Conservation (phyloP, 2,797 vertebrate genomes). For the Enteromius afrohamiltoni region DNA sequence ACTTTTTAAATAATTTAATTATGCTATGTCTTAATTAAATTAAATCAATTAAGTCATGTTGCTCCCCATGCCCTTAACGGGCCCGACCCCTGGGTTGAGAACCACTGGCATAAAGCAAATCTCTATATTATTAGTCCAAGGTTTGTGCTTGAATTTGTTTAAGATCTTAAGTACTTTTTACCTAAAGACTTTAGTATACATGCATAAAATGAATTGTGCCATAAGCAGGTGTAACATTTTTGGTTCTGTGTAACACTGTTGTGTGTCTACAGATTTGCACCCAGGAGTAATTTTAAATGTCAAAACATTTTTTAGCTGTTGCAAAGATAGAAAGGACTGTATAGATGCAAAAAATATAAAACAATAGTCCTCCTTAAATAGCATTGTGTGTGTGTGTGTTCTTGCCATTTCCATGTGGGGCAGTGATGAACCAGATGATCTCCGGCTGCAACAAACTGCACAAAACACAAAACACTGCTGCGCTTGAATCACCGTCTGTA, state of each 20-base stretch:
- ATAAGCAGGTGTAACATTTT: background rate
- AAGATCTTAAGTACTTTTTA: background rate
- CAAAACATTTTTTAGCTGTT: background rate
- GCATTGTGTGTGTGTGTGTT: constrained; percentile 12
- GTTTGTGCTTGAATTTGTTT: background rate
- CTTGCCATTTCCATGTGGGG: constrained; percentile 99
- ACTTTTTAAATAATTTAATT: too few relatives aligned
- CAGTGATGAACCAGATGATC: constrained; percentile 98
- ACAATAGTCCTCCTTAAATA: background rate
- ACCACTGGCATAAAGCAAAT: background rate
- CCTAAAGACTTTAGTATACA: background rate
- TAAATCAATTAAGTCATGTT: background rate
- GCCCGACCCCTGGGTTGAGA: background rate
- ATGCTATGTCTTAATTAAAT: background rate
- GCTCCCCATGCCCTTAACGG: background rate
- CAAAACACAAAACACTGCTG: constrained; percentile 6
- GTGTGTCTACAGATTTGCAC: background rate
- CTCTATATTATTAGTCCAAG: background rate
- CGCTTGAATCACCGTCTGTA: background rate
- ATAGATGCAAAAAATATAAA: background rate
- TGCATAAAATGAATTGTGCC: background rate
- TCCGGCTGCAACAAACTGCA: constrained; percentile 94
- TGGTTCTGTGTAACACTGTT: too few relatives aligned
- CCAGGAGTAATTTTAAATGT: background rate
- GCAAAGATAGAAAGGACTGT: background rate